A percentile compares a stretch with the other conserved stretches of the same genome.
Conservation (phyloP, 1,140 invertebrate species). For the Goniozus legneri region DNA sequence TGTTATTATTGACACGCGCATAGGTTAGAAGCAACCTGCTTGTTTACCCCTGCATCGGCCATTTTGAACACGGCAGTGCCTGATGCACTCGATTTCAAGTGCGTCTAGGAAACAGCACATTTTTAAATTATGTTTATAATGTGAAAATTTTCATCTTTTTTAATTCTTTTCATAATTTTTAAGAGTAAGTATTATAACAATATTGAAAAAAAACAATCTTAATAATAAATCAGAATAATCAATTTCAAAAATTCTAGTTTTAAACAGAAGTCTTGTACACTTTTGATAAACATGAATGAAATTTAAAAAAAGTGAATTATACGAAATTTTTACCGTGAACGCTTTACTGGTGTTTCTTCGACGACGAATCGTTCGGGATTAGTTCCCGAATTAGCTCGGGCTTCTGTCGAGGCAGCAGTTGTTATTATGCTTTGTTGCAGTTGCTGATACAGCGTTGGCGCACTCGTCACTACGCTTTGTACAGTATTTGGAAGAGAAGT, state of each 20-base stretch:
- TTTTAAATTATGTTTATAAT: too few relatives aligned
- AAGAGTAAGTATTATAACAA: constrained; percentile 7
- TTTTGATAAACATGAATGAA: background rate
- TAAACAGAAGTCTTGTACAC: background rate
- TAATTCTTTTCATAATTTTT: constrained; percentile 23
- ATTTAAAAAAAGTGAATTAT: background rate
- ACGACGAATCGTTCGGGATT: constrained; percentile 24
- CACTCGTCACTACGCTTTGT: constrained; percentile 39
- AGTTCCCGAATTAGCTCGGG: constrained; percentile 18
- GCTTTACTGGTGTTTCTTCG: constrained; percentile 37
- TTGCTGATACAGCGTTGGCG: constrained; percentile 45
- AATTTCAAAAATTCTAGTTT: too few relatives aligned
- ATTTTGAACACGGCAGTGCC: constrained; percentile 38
- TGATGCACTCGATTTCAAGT: too few relatives aligned
- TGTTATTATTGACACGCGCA: constrained; percentile 6
- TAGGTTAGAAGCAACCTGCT: constrained; percentile 45
- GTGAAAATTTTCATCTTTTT: too few relatives aligned
- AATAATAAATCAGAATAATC: too few relatives aligned
- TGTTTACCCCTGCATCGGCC: constrained; percentile 46
- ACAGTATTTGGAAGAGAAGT: constrained; percentile 38
- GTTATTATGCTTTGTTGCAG: constrained; percentile 45
- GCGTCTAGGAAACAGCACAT: too few relatives aligned
- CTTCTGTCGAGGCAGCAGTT: constrained; percentile 25
- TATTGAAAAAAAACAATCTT: constrained; percentile 3
- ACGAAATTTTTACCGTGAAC: constrained; percentile 37